Percentiles rank a stretch among this genome's conserved stretches.
Conservation (phyloP, 2,797 vertebrate genomes). For the Hypotaenidia okinawae region DNA sequence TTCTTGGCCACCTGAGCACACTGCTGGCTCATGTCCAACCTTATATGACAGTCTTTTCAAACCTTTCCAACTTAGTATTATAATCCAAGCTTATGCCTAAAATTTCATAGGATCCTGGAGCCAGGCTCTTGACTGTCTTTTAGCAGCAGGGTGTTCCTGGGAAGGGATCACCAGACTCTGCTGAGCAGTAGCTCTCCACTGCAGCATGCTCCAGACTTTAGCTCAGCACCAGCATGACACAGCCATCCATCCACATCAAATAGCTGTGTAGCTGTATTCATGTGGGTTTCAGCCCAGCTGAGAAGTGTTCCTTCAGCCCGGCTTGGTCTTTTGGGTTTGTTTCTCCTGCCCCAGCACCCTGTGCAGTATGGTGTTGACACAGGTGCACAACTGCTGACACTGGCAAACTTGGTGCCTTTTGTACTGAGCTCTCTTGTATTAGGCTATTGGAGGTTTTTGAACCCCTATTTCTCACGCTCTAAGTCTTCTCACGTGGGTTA, state of each 20-base stretch:
- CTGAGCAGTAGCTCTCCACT: not conserved
- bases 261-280: not conserved
- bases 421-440: rapidly evolving
- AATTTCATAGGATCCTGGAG: not conserved
- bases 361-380: not conserved
- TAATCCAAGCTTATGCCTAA: not conserved
- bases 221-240: not conserved
- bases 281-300: not conserved
- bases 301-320: not conserved
- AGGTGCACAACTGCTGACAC: not conserved
- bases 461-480: not conserved
- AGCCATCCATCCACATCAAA: too few relatives aligned
- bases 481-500: not conserved
- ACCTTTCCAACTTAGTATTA: not conserved
- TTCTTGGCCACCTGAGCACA: too few relatives aligned
- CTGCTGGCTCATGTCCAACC: not conserved
- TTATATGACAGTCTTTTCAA: not conserved
- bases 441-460: not conserved
- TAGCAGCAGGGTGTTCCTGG: not conserved
- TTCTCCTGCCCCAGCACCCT: not conserved
- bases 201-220: not conserved
- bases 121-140: not conserved
- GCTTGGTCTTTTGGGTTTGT: not conserved
- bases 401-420: not conserved
- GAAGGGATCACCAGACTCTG: not conserved